A percentile compares a stretch with the other conserved stretches of the same genome.
These are phyloP conservation scores for Eupithecia insigniata DNA, from an alignment of 2,888 invertebrate genomes.

Conservation along the genomic window DNA sequence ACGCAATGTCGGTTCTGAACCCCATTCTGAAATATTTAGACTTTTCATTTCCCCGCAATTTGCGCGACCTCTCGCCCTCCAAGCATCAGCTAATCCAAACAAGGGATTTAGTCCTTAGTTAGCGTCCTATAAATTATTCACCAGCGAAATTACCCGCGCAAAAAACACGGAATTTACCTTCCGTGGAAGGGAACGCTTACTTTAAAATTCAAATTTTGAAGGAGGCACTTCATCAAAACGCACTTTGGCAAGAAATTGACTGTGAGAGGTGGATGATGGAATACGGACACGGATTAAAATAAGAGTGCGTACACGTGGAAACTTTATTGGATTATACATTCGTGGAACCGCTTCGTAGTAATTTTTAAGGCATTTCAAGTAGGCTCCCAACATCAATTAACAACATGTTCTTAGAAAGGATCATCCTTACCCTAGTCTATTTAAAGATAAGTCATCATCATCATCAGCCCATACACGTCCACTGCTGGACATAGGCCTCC, in stretches of 20 bases:
- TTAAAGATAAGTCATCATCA: no score
- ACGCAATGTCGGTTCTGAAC: not conserved
- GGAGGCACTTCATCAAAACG: slow-evolving; percentile 51
- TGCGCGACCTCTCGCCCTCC: slow-evolving; percentile 24
- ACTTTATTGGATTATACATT: not conserved
- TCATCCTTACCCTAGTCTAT: not conserved
- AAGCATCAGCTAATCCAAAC: slow-evolving; percentile 43
- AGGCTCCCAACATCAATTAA: not conserved
- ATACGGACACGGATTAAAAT: not conserved
- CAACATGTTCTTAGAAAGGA: not conserved
- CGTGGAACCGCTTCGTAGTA: not conserved
- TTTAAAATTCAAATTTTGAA: slow-evolving; percentile 80
- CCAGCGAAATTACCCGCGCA: slow-evolving; percentile 65
- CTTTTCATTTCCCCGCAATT: slow-evolving; percentile 14
- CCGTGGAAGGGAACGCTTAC: slow-evolving; percentile 75
- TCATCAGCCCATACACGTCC: no score
- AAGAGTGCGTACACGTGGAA: not conserved
- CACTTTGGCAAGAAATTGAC: slow-evolving; percentile 32
- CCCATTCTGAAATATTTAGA: slow-evolving; percentile 6
- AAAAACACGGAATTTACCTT: slow-evolving; percentile 72
- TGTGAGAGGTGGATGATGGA: slow-evolving; percentile 10
- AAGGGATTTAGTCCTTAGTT: slow-evolving; percentile 47
- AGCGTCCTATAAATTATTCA: slow-evolving; percentile 63
- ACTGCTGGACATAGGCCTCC: no score
- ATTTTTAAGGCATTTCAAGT: not conserved